Conservation (phyloP, 2,113 vertebrate species). For the Cheilinus undulatus region DNA sequence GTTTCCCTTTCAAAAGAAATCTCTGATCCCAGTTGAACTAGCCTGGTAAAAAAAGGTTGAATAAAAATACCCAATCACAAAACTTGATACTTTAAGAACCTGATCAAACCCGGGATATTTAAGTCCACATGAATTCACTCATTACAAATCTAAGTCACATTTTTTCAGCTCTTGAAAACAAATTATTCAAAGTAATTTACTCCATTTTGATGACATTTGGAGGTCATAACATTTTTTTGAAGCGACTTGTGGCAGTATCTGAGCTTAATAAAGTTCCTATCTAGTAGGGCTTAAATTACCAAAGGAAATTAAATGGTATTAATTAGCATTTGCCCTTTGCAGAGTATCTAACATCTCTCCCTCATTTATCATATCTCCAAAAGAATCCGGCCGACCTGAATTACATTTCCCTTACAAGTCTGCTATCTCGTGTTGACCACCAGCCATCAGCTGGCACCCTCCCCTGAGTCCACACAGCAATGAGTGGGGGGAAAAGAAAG, state of each 20-base stretch:
- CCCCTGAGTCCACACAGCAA: neutral
- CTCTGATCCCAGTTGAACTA: too few species aligned
- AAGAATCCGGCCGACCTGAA: conserved; percentile 21
- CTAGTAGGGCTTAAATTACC: neutral
- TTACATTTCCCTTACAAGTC: conserved; percentile 5
- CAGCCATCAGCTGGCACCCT: conserved; percentile 1
- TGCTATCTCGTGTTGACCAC: conserved; percentile 8
- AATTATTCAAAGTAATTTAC: neutral
- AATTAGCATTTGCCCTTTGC: conserved; percentile 24
- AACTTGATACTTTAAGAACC: too few species aligned
- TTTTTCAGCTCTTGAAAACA: neutral
- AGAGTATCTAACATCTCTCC: conserved; percentile 44
- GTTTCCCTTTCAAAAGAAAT: too few species aligned
- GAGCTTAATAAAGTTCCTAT: conserved; percentile 18
- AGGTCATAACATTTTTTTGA: conserved; percentile 23
- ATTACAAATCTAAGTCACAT: too few species aligned
- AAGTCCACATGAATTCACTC: too few species aligned
- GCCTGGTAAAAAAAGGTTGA: too few species aligned
- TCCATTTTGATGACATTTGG: conserved; percentile 15
- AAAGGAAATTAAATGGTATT: conserved; percentile 34
- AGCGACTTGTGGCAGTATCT: conserved; percentile 9
- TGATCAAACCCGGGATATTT: too few species aligned
- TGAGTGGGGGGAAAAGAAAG: conserved; percentile 11
- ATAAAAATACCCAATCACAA: too few species aligned
- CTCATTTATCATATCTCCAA: conserved; percentile 41